Evolutionary conservation across 1,140 invertebrate species (phyloP).

Genomic region (Ceratina australensis): DNA sequence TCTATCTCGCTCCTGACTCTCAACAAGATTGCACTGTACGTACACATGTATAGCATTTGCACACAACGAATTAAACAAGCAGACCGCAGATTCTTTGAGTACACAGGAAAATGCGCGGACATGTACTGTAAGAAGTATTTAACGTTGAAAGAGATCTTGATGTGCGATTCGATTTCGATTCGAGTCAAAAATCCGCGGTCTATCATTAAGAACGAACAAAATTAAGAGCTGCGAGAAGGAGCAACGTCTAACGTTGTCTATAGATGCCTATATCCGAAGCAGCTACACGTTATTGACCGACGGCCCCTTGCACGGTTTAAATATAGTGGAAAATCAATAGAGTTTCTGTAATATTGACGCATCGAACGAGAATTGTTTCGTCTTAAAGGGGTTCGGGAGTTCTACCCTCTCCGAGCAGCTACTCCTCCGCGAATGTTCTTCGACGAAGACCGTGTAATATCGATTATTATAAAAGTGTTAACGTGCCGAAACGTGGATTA

Average conservation of each 20-base stretch:
- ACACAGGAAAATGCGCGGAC: too few relatives aligned
- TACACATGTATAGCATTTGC: too few relatives aligned
- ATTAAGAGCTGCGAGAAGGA: background rate
- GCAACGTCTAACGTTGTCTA: background rate
- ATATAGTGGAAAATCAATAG: constrained; percentile 57
- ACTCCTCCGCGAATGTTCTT: background rate
- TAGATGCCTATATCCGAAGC: constrained; percentile 11
- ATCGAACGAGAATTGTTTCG: background rate
- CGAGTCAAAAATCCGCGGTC: too few relatives aligned
- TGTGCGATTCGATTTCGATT: too few relatives aligned
- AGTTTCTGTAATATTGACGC: constrained; percentile 50
- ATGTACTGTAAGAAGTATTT: too few relatives aligned
- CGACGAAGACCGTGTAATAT: background rate
- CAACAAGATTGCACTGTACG: too few relatives aligned
- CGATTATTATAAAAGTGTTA: background rate
- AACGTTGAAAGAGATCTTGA: too few relatives aligned
- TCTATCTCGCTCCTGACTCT: too few relatives aligned
- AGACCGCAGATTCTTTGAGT: too few relatives aligned
- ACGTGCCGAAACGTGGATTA: background rate
- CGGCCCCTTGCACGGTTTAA: constrained; percentile 43
- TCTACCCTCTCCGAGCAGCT: background rate
- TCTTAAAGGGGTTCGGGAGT: too few relatives aligned
- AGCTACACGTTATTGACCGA: constrained; percentile 48
- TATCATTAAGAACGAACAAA: background rate
- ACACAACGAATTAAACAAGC: too few relatives aligned